A percentile compares a stretch with the other conserved stretches of the same genome.
These are phyloP conservation scores for Syrphus vitripennis DNA, from an alignment of 2,888 invertebrate genomes.

Conservation along the genomic window DNA sequence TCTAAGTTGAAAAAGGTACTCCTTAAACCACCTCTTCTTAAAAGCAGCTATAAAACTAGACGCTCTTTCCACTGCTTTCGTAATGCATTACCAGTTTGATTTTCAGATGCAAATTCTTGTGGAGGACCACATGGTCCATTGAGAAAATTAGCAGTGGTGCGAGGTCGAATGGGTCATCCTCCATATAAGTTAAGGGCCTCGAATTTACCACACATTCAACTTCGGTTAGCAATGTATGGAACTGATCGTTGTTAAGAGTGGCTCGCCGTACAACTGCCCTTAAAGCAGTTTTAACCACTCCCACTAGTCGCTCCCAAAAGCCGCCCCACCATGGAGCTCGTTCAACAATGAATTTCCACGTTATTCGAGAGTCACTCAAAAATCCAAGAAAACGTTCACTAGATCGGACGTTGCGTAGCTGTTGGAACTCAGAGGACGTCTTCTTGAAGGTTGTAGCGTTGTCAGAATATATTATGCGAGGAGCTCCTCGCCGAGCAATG, in stretches of 20 bases:
- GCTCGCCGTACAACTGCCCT: slow-evolving; percentile 8
- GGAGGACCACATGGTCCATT: not conserved
- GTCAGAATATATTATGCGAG: slow-evolving; percentile 31
- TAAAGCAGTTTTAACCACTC: slow-evolving; percentile 27
- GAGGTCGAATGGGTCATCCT: slow-evolving; percentile 26
- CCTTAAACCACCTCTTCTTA: slow-evolving; percentile 35
- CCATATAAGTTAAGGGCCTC: slow-evolving; percentile 18
- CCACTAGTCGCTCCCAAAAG: slow-evolving; percentile 39
- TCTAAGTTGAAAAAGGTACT: slow-evolving; percentile 33
- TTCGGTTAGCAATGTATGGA: slow-evolving; percentile 25
- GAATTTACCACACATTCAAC: slow-evolving; percentile 31
- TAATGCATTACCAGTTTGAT: not conserved
- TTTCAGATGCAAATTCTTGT: not conserved
- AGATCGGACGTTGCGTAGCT: not conserved
- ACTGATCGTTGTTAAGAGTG: slow-evolving; percentile 19
- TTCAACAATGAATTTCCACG: too few species aligned
- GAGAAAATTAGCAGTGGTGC: slow-evolving; percentile 17
- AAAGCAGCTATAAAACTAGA: slow-evolving; percentile 17
- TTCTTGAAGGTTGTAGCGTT: slow-evolving; percentile 43
- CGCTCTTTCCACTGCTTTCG: slow-evolving; percentile 37
- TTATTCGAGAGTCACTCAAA: too few species aligned
- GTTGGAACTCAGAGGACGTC: not conserved
- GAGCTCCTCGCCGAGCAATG: slow-evolving; percentile 21
- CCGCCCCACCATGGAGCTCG: slow-evolving; percentile 30
- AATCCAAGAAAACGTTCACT: slow-evolving; percentile 13